A percentile compares a stretch with the other conserved stretches of the same genome.
Conservation (phyloP, 2,113 vertebrate species). For the Phocoena phocoena region DNA sequence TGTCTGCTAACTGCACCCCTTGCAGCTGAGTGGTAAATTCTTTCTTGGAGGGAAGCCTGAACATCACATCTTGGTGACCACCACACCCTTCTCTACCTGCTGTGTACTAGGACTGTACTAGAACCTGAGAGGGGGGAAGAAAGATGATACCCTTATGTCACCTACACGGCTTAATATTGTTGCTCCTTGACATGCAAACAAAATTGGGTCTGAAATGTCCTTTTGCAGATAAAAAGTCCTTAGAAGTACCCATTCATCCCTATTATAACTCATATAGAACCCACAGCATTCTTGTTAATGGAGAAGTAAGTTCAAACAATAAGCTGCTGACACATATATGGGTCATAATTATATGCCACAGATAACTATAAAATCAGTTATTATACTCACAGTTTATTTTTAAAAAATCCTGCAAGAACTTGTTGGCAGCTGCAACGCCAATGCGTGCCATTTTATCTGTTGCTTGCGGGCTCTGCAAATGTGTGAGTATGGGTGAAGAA, state of each 20-base stretch:
- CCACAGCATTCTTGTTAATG: not conserved
- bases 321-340: not conserved
- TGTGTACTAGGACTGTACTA: fast-evolving
- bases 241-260: not conserved
- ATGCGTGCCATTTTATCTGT: not conserved
- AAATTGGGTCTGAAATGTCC: not conserved
- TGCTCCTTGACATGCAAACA: not conserved
- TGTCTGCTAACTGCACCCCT: not conserved
- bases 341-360: slow-evolving; percentile 10
- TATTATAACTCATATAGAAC: not conserved
- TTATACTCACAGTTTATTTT: not conserved
- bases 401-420: not conserved
- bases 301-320: not conserved
- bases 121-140: not conserved
- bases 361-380: slow-evolving; percentile 42
- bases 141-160: not conserved
- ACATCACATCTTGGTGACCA: fast-evolving
- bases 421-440: not conserved
- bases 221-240: not conserved
- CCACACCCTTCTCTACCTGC: not conserved
- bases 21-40: not conserved
- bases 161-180: not conserved
- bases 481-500: not conserved
- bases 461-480: not conserved
- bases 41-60: not conserved